Evolutionary conservation across 2,797 vertebrate species (phyloP).

Genomic region (Zenarchopterus dispar): DNA sequence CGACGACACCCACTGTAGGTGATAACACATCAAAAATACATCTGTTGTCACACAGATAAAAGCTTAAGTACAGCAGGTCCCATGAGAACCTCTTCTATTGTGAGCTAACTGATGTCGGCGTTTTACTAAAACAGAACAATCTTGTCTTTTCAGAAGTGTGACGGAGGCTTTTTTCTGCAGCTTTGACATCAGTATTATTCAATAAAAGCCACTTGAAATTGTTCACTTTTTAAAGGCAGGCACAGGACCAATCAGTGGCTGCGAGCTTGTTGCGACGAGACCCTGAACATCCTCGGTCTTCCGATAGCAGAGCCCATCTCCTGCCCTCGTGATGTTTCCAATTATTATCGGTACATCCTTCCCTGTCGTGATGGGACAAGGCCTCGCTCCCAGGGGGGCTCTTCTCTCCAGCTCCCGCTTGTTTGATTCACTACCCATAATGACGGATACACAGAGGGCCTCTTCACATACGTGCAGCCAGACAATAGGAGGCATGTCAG

Average conservation of each 20-base stretch:
- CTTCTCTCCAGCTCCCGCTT: conserved; percentile 54
- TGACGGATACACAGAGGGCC: conserved; percentile 70
- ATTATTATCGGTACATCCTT: conserved; percentile 73
- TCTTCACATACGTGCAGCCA: conserved; percentile 46
- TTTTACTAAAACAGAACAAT: conserved; percentile 34
- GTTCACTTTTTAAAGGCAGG: conserved; percentile 54
- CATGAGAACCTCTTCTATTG: conserved; percentile 10
- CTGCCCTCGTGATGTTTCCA: conserved; percentile 75
- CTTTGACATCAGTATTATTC: conserved; percentile 46
- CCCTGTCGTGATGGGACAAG: conserved; percentile 66
- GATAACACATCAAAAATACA: conserved; percentile 23
- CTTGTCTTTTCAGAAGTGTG: conserved; percentile 28
- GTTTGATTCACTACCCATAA: conserved; percentile 74
- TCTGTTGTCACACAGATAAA: conserved; percentile 29
- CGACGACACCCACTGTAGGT: conserved; percentile 20
- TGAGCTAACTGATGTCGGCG: conserved; percentile 28
- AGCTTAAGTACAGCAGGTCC: conserved; percentile 27
- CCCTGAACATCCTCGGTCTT: conserved; percentile 54
- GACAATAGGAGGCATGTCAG: conserved; percentile 61
- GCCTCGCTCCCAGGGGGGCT: conserved; percentile 66
- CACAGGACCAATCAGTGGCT: conserved; percentile 67
- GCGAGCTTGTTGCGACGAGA: conserved; percentile 52
- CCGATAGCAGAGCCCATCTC: conserved; percentile 70
- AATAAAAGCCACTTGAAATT: conserved; percentile 37
- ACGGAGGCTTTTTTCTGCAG: conserved; percentile 21